Base-by-base conservation (phyloP, 1,140 invertebrate species). In the Heliconius eleuchia region DNA sequence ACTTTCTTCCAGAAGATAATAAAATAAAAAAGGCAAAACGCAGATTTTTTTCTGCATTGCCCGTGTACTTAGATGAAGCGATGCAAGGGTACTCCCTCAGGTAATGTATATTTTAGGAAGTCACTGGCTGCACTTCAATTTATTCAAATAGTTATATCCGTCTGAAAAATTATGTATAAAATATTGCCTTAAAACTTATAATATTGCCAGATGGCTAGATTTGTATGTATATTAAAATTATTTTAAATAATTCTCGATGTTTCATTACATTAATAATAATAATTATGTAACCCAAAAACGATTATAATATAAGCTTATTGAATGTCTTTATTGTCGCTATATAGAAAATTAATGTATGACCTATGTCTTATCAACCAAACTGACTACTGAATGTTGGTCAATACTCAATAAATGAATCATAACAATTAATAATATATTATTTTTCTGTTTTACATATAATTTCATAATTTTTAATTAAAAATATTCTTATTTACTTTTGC, bases 1-100 rank as follows among this genome's bases (percentile, higher is more conserved):
- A 94, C 79, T 94, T 94, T 72, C 87, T 94, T 11, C 92, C 92
- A 73, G 90, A 92, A 84, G 87, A 89, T 55, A 84, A 85, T 50
- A 85, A 86, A 16, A 79, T 80, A 13, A 88, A 81, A 46, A 87
- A 82, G 37, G 76, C 46, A 0, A 88, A 86, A 39, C 75, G 78
- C 55, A 87, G 81, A 76, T 78, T 80, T 55, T 91, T 91, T 80
- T 88, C 82, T 0, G 86, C 85, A 2, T 60, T 90, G 1, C 88
- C 92, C 0, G 88, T 89, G 0, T 88, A 80, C 76, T 60, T 91
- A n/a, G 92, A 92, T 79, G 76, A 84, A 39, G 79, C 80, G 4
- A 84, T 78, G 42, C 66, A 86, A 27, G 91, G 91, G 50, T 83
- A 80, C 57, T 91, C 88, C 6, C 34, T 90, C 1, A 83, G 90